Base-by-base conservation (phyloP, 53 echinoderm and acorn worm genomes). In the Actinopyga echinites region DNA sequence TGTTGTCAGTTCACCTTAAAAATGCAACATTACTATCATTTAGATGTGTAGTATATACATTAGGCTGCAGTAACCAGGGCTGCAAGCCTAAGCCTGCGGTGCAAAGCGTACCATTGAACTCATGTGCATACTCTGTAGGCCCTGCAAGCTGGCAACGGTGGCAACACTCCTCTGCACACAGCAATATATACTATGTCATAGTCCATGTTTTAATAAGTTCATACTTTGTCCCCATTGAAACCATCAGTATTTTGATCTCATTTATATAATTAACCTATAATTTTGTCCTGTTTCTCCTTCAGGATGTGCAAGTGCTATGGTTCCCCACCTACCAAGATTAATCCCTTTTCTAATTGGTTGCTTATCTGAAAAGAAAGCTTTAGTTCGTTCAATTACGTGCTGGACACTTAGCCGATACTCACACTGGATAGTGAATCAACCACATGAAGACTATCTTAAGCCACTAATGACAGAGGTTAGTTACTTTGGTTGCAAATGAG, bases 401-500 rank as follows among this genome's bases (percentile, higher is more conserved):
- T 99, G 99, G 99, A 99, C 99, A 17, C 91, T 99, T 19, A 99
- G 99, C 64, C 80, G 99, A 25, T 99, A 99, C 89, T 94, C 99
- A 5, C 99, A 95, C 75, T 99, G 99, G 99, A 92, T 99, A 44
- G 95, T 99, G 49, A 99, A 95, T 75, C 99, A 95, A 61, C 94
- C 94, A 8, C 99, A 95, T 55, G 95, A 99, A 38, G 58, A 89
- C 57, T 99, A 94, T 83, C 91, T 99, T 40, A 93, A 99, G 80
- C 95, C 86, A 13, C 95, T 99, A 6, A 99, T 95, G 99, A 86
- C 90, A 68, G 99, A 95, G 97, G 97, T 97, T 15, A 49, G 49
- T 49, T n/a, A n/a, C n/a, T n/a, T n/a, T n/a, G n/a, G n/a, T n/a
- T n/a, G n/a, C n/a, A n/a, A n/a, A n/a, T n/a, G n/a, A n/a, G n/a